A percentile compares a stretch with the other conserved stretches of the same genome.
Evolutionary conservation across 2,113 vertebrate species (phyloP).

Genomic region (Lates calcarifer): DNA sequence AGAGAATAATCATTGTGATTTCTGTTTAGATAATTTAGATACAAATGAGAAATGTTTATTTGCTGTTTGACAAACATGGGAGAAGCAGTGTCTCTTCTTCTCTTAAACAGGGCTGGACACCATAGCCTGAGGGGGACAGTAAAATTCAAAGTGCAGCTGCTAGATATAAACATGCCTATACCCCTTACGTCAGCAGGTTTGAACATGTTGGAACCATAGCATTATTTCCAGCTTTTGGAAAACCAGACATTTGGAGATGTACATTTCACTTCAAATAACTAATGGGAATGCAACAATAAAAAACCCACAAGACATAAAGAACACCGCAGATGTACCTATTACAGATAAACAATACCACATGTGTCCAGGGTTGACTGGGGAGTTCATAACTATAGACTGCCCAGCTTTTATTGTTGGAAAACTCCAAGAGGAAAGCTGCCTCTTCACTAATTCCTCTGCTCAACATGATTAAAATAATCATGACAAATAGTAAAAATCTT

Average conservation of each 20-base stretch:
- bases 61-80: conserved; percentile 4
- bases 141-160: conserved; percentile 65
- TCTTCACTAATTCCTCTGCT: not conserved
- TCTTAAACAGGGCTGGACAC: not conserved
- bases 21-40: conserved; percentile 1
- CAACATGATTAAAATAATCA: conserved; percentile 2
- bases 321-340: conserved; percentile 16
- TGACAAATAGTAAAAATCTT: not conserved
- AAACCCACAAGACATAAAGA: conserved; percentile 28
- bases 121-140: conserved; percentile 21
- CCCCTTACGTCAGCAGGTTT: conserved; percentile 42
- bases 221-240: conserved; percentile 50
- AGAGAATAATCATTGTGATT: not conserved
- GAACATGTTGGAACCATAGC: conserved; percentile 42
- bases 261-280: conserved; percentile 36
- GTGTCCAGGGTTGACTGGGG: conserved; percentile 23
- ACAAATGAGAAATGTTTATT: not conserved
- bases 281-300: conserved; percentile 47
- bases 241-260: conserved; percentile 44
- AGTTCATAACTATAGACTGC: conserved; percentile 30
- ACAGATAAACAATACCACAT: conserved; percentile 54
- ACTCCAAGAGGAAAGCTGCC: not conserved
- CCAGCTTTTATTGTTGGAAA: conserved; percentile 18
- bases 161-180: conserved; percentile 50
- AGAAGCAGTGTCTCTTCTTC: not conserved